Conservation (phyloP, 2,113 vertebrate species). For the Leptocoma aspasia region DNA sequence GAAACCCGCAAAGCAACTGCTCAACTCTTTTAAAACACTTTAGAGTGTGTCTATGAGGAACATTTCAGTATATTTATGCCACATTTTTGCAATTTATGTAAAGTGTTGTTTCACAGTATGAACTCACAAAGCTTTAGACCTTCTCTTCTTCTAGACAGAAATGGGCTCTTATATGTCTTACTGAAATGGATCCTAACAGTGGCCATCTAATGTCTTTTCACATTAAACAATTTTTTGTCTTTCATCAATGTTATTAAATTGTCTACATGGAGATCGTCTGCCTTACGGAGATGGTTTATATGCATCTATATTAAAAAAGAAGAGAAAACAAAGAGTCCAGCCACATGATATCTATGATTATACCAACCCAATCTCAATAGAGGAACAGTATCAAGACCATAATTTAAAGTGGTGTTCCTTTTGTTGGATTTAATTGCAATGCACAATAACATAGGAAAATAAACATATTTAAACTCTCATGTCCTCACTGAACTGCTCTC, state of each 20-base stretch:
- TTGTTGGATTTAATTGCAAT: neutral
- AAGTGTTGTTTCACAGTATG: neutral
- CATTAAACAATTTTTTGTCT: neutral
- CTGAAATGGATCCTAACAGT: neutral
- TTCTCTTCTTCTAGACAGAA: neutral
- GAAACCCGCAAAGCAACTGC: rapidly evolving
- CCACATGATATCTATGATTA: neutral
- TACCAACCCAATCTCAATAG: neutral
- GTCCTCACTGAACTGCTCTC: neutral
- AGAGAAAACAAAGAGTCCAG: neutral
- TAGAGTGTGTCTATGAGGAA: neutral
- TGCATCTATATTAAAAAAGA: neutral
- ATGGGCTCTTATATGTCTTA: neutral
- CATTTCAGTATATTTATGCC: neutral
- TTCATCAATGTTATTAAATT: neutral
- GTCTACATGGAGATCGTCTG: neutral
- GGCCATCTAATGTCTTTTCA: neutral
- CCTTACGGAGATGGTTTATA: neutral
- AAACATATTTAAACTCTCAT: neutral
- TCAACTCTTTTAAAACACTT: neutral
- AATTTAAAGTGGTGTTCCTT: neutral
- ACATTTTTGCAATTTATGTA: neutral
- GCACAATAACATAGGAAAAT: neutral
- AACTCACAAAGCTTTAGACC: neutral
- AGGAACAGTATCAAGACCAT: neutral